Evolutionary conservation across 64 coral and sea anemone genomes (phyloP).

Genomic region (Stylophora pistillata): DNA sequence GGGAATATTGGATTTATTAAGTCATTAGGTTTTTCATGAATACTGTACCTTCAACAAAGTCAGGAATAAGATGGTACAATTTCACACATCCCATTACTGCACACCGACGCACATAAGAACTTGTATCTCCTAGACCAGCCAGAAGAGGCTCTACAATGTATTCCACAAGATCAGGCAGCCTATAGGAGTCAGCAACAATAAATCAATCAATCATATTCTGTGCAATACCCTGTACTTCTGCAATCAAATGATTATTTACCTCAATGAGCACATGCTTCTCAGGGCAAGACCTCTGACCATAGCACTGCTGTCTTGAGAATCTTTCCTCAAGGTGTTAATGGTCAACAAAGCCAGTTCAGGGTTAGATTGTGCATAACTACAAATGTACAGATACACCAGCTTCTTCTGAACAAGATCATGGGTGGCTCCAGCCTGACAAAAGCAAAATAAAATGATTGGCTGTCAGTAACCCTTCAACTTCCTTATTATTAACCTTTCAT

Average conservation of each 20-base stretch:
- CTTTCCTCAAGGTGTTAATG: slow-evolving; percentile 88
- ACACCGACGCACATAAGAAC: slow-evolving; percentile 84
- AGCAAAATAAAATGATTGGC: background rate
- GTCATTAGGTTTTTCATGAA: background rate
- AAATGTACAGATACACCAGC: slow-evolving; percentile 93
- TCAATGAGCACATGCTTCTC: slow-evolving; percentile 95
- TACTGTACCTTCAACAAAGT: slow-evolving; percentile 90
- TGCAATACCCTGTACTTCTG: background rate
- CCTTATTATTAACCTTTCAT: too few species aligned
- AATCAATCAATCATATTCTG: too few species aligned
- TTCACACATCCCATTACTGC: slow-evolving; percentile 95
- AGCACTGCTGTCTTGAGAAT: slow-evolving; percentile 84
- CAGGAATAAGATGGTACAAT: slow-evolving; percentile 81
- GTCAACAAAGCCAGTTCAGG: slow-evolving; percentile 86
- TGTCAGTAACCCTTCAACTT: too few species aligned
- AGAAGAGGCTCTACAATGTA: slow-evolving; percentile 87
- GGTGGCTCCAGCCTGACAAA: slow-evolving; percentile 82
- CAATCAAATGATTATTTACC: slow-evolving; percentile 1
- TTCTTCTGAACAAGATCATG: slow-evolving; percentile 96
- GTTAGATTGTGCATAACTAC: slow-evolving; percentile 86
- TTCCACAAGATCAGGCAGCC: slow-evolving; percentile 93
- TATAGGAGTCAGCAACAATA: background rate
- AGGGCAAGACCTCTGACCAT: slow-evolving; percentile 96
- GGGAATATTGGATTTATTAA: background rate
- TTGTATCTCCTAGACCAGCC: slow-evolving; percentile 63